phyloP scores from a whole-genome alignment of 1,140 invertebrate genomes.

The Camponotus pennsylvanicus region DNA sequence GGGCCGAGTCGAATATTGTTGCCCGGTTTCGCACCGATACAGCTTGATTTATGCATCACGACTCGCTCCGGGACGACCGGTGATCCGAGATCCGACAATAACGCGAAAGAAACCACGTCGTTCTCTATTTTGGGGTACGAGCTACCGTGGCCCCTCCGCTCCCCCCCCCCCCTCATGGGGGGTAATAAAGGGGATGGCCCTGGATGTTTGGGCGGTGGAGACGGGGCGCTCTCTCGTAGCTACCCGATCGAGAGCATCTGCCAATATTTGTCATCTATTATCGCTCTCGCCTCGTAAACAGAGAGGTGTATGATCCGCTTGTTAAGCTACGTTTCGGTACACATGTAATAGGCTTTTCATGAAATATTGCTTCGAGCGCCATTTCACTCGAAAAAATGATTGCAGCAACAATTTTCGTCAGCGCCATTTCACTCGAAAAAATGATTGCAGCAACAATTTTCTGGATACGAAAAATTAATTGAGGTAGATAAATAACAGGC shows the following conservation, averaged over 20 bases:
- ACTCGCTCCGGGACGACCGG: slow-evolving; percentile 29
- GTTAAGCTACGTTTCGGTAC: slow-evolving; percentile 69
- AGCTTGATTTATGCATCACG: slow-evolving; percentile 85
- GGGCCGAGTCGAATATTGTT: slow-evolving; percentile 78
- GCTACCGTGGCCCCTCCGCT: slow-evolving; percentile 35
- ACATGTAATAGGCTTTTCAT: slow-evolving; percentile 40
- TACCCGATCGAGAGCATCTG: slow-evolving; percentile 84
- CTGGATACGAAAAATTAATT: no score
- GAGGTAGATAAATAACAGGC: no score
- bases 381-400: background rate
- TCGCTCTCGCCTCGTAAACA: slow-evolving; percentile 82
- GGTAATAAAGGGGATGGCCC: slow-evolving; percentile 61
- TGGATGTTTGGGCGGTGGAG: slow-evolving; percentile 35
- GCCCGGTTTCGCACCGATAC: slow-evolving; percentile 71
- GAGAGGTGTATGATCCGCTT: slow-evolving; percentile 79
- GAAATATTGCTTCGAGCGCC: slow-evolving; percentile 23
- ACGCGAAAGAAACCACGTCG: slow-evolving; percentile 80
- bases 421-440: background rate
- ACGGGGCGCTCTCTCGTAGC: slow-evolving; percentile 48
- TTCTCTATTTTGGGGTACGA: slow-evolving; percentile 78
- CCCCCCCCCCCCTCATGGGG: background rate
- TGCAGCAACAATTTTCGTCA: background rate
- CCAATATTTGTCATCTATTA: slow-evolving; percentile 87
- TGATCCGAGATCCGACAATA: slow-evolving; percentile 72
- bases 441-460: no score